Percentiles rank a stretch among this genome's conserved stretches.
Evolutionary conservation across 2,888 invertebrate species (phyloP).

Genomic region (Fissipunctia ypsillon): DNA sequence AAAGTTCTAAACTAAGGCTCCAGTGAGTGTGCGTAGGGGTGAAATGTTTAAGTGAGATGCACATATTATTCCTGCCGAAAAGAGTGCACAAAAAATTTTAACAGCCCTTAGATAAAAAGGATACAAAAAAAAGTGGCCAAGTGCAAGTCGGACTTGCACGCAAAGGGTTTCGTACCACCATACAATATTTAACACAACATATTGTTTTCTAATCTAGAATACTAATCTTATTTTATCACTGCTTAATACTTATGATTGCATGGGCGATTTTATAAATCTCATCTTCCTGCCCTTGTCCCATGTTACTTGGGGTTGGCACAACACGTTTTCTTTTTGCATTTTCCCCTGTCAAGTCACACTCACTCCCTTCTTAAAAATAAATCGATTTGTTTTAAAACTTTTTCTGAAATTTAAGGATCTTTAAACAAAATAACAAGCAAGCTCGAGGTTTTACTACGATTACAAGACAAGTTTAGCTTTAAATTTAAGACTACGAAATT

Average conservation of each 20-base stretch:
- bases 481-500: constrained; percentile 54
- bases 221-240: neutral
- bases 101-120: neutral
- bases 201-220: too few relatives aligned
- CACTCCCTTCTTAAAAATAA: neutral
- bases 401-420: neutral
- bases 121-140: neutral
- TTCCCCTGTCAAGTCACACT: neutral
- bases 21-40: neutral
- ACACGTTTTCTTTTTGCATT: neutral
- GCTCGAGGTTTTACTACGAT: constrained; percentile 33
- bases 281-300: neutral
- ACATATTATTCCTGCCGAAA: neutral
- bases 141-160: neutral
- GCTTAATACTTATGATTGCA: neutral
- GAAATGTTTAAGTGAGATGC: neutral
- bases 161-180: too few relatives aligned
- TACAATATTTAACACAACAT: too few relatives aligned
- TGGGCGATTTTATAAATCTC: neutral
- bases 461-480: constrained; percentile 25
- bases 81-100: neutral
- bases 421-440: constrained; percentile 21
- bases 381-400: neutral
- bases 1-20: neutral
- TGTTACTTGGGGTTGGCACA: neutral